These are phyloP conservation scores for Xestia rhomboidea DNA, from an alignment of 2,888 invertebrate genomes.

Conservation along the genomic window DNA sequence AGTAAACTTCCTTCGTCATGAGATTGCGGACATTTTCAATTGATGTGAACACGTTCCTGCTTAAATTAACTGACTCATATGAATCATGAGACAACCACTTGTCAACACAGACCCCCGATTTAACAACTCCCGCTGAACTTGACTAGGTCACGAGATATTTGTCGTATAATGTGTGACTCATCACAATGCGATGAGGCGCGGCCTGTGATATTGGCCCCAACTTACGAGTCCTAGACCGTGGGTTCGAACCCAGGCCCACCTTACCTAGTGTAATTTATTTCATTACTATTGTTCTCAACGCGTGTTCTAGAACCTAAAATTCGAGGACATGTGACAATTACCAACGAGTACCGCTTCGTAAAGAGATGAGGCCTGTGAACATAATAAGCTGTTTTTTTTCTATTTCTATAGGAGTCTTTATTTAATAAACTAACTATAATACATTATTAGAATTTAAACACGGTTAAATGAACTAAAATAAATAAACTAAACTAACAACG, in stretches of 20 bases:
- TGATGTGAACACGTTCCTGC: background rate
- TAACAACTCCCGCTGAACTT: background rate
- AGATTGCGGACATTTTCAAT: background rate
- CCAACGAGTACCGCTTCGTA: background rate
- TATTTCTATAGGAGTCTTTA: background rate
- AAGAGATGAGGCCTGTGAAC: background rate
- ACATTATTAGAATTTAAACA: background rate
- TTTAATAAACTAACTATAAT: background rate
- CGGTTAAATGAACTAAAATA: background rate
- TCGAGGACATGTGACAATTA: background rate
- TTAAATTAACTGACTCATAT: background rate
- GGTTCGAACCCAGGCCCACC: background rate
- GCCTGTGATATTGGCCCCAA: background rate
- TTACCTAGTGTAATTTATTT: background rate
- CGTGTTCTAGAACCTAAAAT: background rate
- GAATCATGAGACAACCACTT: background rate
- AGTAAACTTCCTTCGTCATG: background rate
- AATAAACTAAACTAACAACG: background rate
- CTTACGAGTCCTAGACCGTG: background rate
- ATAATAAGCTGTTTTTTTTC: background rate
- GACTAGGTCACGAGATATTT: background rate
- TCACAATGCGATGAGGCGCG: background rate
- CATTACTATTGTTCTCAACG: background rate
- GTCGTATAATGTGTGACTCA: background rate
- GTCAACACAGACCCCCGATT: slow-evolving; percentile 9